phyloP scores from a whole-genome alignment of 92 coral and sea anemone species.

The Epizoanthus ramosus region DNA sequence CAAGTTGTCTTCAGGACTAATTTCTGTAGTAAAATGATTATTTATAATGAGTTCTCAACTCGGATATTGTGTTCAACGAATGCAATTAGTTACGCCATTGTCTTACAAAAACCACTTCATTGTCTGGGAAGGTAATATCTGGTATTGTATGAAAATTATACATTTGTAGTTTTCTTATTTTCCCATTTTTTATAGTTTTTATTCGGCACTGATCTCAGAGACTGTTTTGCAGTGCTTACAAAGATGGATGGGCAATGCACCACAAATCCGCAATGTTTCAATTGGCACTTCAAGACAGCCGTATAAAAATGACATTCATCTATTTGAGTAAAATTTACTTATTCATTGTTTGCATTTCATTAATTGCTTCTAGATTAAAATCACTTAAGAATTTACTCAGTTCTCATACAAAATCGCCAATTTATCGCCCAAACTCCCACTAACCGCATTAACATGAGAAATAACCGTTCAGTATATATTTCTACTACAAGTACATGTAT shows the following conservation, averaged over 20 bases:
- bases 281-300: background rate
- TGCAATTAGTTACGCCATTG: background rate
- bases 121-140: background rate
- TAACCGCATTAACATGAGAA: background rate
- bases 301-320: background rate
- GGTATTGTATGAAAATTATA: background rate
- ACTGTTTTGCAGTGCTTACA: too few species aligned
- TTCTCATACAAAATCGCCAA: background rate
- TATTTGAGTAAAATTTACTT: background rate
- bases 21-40: too few species aligned
- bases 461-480: background rate
- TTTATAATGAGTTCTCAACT: too few species aligned
- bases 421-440: background rate
- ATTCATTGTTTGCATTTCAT: conserved; percentile 21
- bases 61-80: background rate
- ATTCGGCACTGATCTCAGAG: too few species aligned
- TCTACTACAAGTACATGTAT: background rate
- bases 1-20: too few species aligned
- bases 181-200: background rate
- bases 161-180: background rate
- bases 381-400: background rate
- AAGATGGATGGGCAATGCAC: too few species aligned
- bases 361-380: conserved; percentile 3
- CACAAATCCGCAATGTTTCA: background rate
- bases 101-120: background rate